These are phyloP conservation scores for Mythimna ferrago DNA, from an alignment of 2,888 invertebrate genomes.

Conservation along the genomic window DNA sequence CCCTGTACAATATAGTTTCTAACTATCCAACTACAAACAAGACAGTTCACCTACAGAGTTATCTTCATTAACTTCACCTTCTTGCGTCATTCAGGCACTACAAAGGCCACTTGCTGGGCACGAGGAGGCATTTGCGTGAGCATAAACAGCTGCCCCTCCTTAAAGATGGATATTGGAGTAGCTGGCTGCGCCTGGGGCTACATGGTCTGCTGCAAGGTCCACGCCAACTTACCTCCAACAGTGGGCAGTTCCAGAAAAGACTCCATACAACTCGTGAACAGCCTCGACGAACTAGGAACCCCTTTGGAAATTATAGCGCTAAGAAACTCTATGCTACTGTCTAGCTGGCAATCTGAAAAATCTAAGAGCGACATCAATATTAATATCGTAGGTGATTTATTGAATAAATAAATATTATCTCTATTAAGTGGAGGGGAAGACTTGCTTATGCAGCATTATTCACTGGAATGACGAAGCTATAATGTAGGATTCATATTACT, in stretches of 20 bases:
- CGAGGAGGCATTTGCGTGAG: constrained; percentile 77
- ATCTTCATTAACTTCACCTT: not conserved
- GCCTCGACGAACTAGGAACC: constrained; percentile 57
- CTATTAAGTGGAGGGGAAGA: not conserved
- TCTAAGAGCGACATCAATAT: constrained; percentile 1
- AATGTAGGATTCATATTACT: not conserved
- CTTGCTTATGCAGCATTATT: not conserved
- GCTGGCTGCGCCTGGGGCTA: constrained; percentile 71
- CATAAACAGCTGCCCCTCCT: constrained; percentile 66
- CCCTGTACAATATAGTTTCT: not conserved
- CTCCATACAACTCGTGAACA: constrained; percentile 28
- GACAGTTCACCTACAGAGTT: not conserved
- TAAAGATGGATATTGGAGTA: constrained; percentile 69
- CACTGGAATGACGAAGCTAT: not conserved
- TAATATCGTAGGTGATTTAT: constrained; percentile 17
- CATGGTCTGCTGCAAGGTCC: constrained; percentile 76
- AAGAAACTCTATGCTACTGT: constrained; percentile 52
- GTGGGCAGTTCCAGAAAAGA: constrained; percentile 48
- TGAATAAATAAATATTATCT: constrained; percentile 25
- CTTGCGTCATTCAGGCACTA: constrained; percentile 64
- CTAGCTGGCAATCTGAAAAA: constrained; percentile 27
- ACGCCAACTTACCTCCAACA: constrained; percentile 61
- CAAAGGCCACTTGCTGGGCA: constrained; percentile 77
- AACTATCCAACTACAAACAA: not conserved
- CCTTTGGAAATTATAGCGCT: constrained; percentile 59